These are phyloP conservation scores for Heliconius eleuchia DNA, from an alignment of 1,140 invertebrate species.

Conservation along the genomic window DNA sequence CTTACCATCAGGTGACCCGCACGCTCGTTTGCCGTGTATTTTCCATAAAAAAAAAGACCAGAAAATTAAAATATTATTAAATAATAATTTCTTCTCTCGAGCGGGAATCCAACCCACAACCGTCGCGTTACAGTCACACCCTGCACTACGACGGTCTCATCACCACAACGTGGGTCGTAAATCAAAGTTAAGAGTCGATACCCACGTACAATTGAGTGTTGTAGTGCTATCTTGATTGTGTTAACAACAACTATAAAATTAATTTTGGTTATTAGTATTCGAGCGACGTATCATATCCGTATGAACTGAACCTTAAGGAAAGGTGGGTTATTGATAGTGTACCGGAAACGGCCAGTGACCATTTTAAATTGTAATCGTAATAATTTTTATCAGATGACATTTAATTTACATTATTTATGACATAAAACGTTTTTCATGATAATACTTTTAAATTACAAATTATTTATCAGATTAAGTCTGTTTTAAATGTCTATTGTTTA, in stretches of 20 bases:
- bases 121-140: no score
- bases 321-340: constrained; percentile 26
- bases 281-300: constrained; percentile 26
- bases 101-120: no score
- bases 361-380: constrained; percentile 37
- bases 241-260: constrained; percentile 46
- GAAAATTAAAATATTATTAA: no score
- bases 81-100: no score
- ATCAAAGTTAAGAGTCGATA: constrained; percentile 35
- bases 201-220: constrained; percentile 39
- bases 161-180: constrained; percentile 21
- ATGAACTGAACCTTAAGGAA: constrained; percentile 16
- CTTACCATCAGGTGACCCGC: no score
- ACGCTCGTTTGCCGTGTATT: no score
- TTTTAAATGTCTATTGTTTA: constrained; percentile 9
- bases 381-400: constrained; percentile 37
- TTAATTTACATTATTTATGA: constrained; percentile 36
- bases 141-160: no score
- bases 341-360: constrained; percentile 32
- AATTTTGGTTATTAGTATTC: constrained; percentile 43
- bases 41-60: no score
- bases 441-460: constrained; percentile 20
- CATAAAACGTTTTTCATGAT: constrained; percentile 25
- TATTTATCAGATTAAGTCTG: constrained; percentile 20
- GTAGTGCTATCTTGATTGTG: constrained; percentile 51